Percentiles rank a stretch among this genome's conserved stretches.
phyloP scores from a whole-genome alignment of 2,888 invertebrate genomes.

The Chydorus sphaericus region DNA sequence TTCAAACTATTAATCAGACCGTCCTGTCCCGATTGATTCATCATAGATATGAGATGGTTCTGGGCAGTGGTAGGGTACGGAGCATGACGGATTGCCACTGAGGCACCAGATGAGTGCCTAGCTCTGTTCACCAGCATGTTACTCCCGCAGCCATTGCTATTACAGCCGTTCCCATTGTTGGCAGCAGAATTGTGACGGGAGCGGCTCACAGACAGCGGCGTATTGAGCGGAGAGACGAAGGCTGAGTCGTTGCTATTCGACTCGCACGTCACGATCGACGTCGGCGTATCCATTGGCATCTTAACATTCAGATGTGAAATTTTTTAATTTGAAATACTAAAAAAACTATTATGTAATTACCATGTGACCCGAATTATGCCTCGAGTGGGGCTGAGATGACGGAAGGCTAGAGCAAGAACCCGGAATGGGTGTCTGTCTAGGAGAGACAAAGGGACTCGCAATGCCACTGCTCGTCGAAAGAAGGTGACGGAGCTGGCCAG shows the following conservation, averaged over 20 bases:
- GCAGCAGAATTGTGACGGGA: conserved; percentile 25
- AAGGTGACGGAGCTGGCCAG: conserved; percentile 26
- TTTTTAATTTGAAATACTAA: neutral
- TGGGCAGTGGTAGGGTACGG: conserved; percentile 10
- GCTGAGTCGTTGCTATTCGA: conserved; percentile 17
- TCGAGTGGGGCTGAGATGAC: conserved; percentile 32
- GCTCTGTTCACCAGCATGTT: conserved; percentile 9
- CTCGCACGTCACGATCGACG: conserved; percentile 20
- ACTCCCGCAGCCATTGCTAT: neutral
- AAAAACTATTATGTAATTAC: neutral
- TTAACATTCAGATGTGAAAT: neutral
- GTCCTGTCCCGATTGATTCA: neutral
- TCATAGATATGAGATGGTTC: neutral
- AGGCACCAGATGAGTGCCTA: conserved; percentile 13
- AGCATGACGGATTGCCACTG: conserved; percentile 7
- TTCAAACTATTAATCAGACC: neutral
- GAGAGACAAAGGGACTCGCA: conserved; percentile 69
- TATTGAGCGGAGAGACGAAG: conserved; percentile 16
- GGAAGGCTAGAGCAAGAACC: conserved; percentile 4
- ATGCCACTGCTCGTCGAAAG: conserved; percentile 49
- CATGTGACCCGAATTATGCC: conserved; percentile 36
- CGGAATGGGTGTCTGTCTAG: conserved; percentile 56
- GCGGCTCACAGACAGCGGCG: conserved; percentile 24
- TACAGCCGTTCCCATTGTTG: neutral
- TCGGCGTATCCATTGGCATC: conserved; percentile 14